Evolutionary conservation across 2,888 invertebrate genomes (phyloP), one percentile per base, ranked within the genome.

Genomic region (Piscicola geometra): DNA sequence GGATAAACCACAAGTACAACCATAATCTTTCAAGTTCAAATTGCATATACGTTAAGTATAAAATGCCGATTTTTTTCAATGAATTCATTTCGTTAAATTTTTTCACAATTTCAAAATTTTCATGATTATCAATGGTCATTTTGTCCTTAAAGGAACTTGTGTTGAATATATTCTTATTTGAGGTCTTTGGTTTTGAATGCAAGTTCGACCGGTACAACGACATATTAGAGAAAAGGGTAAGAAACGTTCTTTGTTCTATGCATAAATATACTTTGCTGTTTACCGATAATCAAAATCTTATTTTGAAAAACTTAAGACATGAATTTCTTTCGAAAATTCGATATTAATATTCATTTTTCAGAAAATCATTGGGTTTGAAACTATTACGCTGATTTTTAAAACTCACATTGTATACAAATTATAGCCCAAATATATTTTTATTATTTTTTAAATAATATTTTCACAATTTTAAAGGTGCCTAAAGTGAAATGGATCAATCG

Each of bases 121-220:
- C n/a, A n/a, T n/a, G n/a, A n/a, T n/a, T n/a, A n/a, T n/a, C n/a
- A n/a, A n/a, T n/a, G n/a, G n/a, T n/a, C n/a, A n/a, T n/a, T n/a
- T n/a, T n/a, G n/a, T n/a, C n/a, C n/a, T n/a, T n/a, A n/a, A n/a
- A n/a, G n/a, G n/a, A n/a, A n/a, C n/a, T 47, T 47, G 9, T 47
- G 9, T 47, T 47, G 50, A 9, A 56, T 56, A 56, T 25, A 25
- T 5, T n/a, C 15, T 25, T 56, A 56, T 56, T 56, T 56, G n/a
- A 25, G 21, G 60, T 56, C 60, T 56, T 56, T 56, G 60, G 60
- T 18, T 56, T 56, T 56, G 60, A 56, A 56, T 56, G 60, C 60
- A 56, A 56, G 60, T 56, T 56, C 60, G 60, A 56, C 60, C 60
- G 60, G 60, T 56, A 56, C 60, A 56, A 56, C 60, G 60, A 56